Conservation (phyloP, 2,888 invertebrate species). For the Brachynemurus nebulosus region DNA sequence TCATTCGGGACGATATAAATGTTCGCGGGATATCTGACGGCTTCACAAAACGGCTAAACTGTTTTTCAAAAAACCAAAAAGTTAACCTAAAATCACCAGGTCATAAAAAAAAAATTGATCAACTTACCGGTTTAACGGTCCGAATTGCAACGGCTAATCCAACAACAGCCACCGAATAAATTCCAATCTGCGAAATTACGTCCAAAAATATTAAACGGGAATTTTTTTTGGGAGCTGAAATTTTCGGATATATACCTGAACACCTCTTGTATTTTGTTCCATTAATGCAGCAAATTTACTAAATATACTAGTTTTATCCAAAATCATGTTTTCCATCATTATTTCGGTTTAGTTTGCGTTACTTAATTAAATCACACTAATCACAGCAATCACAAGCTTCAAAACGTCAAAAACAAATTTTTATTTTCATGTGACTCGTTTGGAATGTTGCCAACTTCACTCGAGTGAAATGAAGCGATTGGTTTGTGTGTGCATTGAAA, state of each 20-base stretch:
- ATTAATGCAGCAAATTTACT: conserved; percentile 25
- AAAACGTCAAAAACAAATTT: conserved; percentile 1
- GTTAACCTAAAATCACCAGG: conserved; percentile 4
- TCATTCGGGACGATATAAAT: conserved; percentile 28
- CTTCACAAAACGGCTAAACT: conserved; percentile 31
- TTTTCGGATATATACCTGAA: conserved; percentile 24
- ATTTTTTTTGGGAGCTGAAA: conserved; percentile 10
- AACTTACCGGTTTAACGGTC: conserved; percentile 39
- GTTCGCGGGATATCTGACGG: conserved; percentile 30
- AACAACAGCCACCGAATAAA: conserved; percentile 37
- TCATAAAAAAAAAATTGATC: conserved; percentile 1
- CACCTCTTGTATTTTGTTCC: conserved; percentile 29
- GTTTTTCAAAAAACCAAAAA: conserved; percentile 17
- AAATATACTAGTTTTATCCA: conserved; percentile 22
- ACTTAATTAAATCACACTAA: background rate
- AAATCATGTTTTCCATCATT: conserved; percentile 1
- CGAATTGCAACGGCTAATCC: conserved; percentile 35
- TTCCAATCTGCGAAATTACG: conserved; percentile 31
- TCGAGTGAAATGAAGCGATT: no score
- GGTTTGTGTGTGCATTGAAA: no score
- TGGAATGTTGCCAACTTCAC: background rate
- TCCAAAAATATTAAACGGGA: background rate
- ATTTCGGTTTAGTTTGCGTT: background rate
- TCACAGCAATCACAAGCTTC: background rate
- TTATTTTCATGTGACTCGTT: background rate